These are phyloP conservation scores for Lemur catta DNA, from an alignment of 2,797 vertebrate genomes.

Conservation along the genomic window DNA sequence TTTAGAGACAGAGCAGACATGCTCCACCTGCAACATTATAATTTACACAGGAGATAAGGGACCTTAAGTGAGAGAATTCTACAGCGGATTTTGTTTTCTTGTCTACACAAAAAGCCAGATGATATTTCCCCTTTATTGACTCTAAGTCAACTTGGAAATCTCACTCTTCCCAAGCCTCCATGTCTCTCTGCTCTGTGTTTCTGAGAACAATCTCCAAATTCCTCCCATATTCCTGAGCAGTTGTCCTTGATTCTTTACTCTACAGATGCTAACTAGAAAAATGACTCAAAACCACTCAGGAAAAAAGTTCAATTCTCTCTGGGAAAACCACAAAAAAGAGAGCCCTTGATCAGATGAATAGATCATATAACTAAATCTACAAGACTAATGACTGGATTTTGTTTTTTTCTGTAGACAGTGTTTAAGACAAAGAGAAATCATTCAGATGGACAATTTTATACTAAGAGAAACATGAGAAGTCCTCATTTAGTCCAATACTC, in stretches of 20 bases:
- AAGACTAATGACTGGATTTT: neutral
- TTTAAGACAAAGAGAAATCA: slow-evolving; percentile 11
- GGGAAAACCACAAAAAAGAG: neutral
- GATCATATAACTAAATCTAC: neutral
- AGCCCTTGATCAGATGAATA: neutral
- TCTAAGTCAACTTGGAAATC: neutral
- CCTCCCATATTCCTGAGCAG: neutral
- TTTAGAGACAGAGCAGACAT: neutral
- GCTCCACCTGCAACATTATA: neutral
- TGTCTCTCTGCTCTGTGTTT: neutral
- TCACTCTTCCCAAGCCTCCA: neutral
- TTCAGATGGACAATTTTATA: neutral
- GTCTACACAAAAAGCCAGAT: neutral
- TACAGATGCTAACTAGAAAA: neutral
- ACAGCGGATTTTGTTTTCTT: neutral
- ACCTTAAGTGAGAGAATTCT: neutral
- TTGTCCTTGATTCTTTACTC: neutral
- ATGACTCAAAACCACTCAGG: neutral
- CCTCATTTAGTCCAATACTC: neutral
- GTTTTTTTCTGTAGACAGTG: neutral
- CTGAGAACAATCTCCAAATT: neutral
- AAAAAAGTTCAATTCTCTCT: slow-evolving; percentile 2
- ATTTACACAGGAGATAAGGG: neutral
- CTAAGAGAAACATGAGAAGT: neutral
- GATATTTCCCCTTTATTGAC: neutral